These are phyloP conservation scores for Blomia tropicalis DNA, from an alignment of 2,888 invertebrate species.

Conservation along the genomic window DNA sequence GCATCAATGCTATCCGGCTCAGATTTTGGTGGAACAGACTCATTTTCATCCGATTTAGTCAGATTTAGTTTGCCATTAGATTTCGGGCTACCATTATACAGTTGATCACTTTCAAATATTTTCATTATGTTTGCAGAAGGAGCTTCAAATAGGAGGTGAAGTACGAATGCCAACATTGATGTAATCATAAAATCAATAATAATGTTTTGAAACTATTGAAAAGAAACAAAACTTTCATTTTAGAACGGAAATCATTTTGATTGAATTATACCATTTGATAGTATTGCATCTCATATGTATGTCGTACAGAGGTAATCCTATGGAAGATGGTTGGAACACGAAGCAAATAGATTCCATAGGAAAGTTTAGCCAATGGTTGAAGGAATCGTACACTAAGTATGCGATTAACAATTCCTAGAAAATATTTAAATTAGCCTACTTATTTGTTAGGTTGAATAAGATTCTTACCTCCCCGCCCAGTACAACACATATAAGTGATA, in stretches of 20 bases:
- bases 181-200: neutral
- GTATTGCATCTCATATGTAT: neutral
- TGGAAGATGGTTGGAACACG: neutral
- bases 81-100: too few relatives aligned
- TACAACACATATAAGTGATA: constrained; percentile 1
- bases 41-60: too few relatives aligned
- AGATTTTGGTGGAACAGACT: too few relatives aligned
- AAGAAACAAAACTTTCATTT: neutral
- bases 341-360: constrained; percentile 5
- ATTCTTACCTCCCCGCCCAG: constrained; percentile 4
- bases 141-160: neutral
- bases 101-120: neutral
- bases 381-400: neutral
- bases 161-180: neutral
- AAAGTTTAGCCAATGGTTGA: constrained; percentile 4
- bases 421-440: neutral
- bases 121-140: neutral
- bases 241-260: neutral
- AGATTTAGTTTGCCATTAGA: too few relatives aligned
- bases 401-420: neutral
- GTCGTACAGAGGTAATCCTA: neutral
- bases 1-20: too few relatives aligned
- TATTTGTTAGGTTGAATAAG: neutral
- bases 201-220: neutral
- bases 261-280: neutral